Base-by-base conservation (phyloP, 2,888 invertebrate genomes). In the Eledona agricola region DNA sequence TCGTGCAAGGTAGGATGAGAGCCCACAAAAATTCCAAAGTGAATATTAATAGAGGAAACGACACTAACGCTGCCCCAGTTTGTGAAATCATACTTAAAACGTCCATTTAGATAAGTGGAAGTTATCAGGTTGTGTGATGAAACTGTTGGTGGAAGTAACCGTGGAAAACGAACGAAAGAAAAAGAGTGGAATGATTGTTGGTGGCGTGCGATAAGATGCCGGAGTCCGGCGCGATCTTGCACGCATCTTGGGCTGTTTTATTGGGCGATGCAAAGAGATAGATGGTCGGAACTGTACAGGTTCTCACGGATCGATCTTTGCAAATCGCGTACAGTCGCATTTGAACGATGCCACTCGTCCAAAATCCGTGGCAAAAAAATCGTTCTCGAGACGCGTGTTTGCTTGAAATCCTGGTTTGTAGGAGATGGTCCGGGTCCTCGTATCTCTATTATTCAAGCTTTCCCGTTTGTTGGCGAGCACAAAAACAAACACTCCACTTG, bases 181-280 rank as follows among this genome's bases (percentile, higher is more conserved):
- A 59, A 59, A 58, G 59, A 61, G 61, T 52, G 56, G 40, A 42
- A 53, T 59, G 61, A 63, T 61, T 28, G 37, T 35, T 58, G 62
- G 55, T 63, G 60, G 62, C 60, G 57, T 64, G 59, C 60, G 53
- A 64, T 62, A 59, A 54, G 59, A 62, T 61, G 60, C 56, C 57
- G 42, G 49, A 53, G 55, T 49, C 50, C 38, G 51, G 4, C 55
- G 52, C 51, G 60, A 62, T 62, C 58, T 62, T 58, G 58, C 60
- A 62, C 59, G 61, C 63, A 60, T 57, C n/a, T n/a, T 58, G 34
- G 57, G 46, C 52, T 51, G 51, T 55, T 55, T 57, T 55, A 56
- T 54, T 32, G 51, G 43, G 26, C 29, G 38, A 47, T 38, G 45
- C 49, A 38, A 51, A 57, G 42, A 54, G 45, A 57, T 37, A 47